These are phyloP conservation scores for Toxotes chatareus DNA, from an alignment of 2,113 vertebrate species.

Conservation along the genomic window DNA sequence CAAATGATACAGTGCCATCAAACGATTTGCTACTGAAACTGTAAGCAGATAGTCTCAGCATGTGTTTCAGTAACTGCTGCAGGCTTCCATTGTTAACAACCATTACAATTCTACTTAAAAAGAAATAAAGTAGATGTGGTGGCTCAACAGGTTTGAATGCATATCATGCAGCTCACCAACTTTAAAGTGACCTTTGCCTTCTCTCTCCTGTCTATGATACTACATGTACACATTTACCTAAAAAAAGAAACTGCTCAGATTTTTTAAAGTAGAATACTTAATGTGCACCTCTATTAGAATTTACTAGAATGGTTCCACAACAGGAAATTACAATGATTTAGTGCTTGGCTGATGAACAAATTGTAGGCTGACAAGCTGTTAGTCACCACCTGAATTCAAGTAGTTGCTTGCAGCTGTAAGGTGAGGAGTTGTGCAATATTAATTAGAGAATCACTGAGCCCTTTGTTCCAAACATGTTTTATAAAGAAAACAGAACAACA, in stretches of 20 bases:
- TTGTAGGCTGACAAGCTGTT: slow-evolving; percentile 11
- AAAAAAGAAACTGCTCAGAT: background rate
- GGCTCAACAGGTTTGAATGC: slow-evolving; percentile 15
- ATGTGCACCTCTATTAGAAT: background rate
- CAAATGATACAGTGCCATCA: background rate
- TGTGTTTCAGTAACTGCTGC: background rate
- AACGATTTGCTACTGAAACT: slow-evolving; percentile 3
- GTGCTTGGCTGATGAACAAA: slow-evolving; percentile 2
- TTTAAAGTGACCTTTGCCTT: background rate
- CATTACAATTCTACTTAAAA: background rate
- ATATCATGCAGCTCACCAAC: background rate
- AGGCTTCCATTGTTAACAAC: background rate
- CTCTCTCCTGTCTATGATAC: background rate
- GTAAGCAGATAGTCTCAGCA: background rate
- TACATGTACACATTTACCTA: background rate
- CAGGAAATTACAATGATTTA: background rate
- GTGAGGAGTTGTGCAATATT: slow-evolving; percentile 23
- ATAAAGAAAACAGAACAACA: background rate
- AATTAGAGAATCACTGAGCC: slow-evolving; percentile 6
- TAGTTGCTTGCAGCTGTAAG: slow-evolving; percentile 13
- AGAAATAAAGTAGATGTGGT: background rate
- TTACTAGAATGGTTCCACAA: background rate
- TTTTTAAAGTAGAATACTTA: background rate
- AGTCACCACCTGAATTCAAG: slow-evolving; percentile 22
- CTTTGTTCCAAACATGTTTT: slow-evolving; percentile 9